phyloP scores from a whole-genome alignment of 1,140 invertebrate genomes.

The Calliphora vicina region DNA sequence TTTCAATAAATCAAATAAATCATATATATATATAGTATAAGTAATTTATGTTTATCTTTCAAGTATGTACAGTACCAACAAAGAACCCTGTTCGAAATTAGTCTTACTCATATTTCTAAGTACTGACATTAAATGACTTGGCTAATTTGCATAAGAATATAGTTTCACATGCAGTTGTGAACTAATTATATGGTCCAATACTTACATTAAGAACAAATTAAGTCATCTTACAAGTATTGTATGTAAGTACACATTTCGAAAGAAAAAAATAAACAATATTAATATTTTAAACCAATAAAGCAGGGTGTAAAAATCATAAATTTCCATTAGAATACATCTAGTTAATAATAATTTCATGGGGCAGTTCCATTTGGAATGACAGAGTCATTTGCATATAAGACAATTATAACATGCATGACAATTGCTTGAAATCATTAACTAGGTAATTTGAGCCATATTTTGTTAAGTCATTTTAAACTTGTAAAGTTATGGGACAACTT shows the following conservation, averaged over 20 bases:
- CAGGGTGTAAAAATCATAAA: not conserved
- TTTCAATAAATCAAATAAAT: too few species aligned
- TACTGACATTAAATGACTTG: not conserved
- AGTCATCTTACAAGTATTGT: not conserved
- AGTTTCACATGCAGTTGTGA: not conserved
- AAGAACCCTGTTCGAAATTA: not conserved
- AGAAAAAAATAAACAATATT: not conserved
- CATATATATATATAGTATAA: too few species aligned
- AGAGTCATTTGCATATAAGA: constrained; percentile 21
- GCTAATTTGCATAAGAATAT: not conserved
- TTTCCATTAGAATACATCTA: not conserved
- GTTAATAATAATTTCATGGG: not conserved
- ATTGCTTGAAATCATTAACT: not conserved
- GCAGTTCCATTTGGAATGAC: not conserved
- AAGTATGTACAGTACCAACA: too few species aligned
- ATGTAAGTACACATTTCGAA: too few species aligned
- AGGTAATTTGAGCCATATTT: not conserved
- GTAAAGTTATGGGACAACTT: not conserved
- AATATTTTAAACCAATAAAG: not conserved
- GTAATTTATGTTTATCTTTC: too few species aligned
- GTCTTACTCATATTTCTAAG: not conserved
- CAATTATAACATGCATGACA: constrained; percentile 20
- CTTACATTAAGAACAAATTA: not conserved
- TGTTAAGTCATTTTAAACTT: not conserved
- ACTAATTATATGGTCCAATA: not conserved